phyloP scores from a whole-genome alignment of 2,797 vertebrate species.

The Phataginus tetradactyla region DNA sequence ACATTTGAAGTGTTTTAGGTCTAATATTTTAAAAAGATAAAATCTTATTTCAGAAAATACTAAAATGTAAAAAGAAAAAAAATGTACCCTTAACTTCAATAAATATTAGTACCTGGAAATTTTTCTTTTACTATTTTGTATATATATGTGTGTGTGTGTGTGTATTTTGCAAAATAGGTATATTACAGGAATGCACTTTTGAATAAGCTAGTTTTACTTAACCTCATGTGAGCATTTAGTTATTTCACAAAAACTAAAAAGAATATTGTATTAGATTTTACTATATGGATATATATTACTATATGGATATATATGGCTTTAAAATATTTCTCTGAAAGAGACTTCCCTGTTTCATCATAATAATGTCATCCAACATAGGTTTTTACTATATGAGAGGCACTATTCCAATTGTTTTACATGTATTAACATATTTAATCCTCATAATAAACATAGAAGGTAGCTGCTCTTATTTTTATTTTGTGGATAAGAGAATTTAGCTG shows the following conservation, averaged over 20 bases:
- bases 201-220: neutral
- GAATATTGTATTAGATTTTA: neutral
- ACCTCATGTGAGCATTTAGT: neutral
- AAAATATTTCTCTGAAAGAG: neutral
- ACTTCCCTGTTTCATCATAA: neutral
- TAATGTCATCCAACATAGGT: neutral
- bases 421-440: neutral
- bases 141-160: neutral
- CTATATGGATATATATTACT: neutral
- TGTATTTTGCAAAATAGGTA: neutral
- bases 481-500: neutral
- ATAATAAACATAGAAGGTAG: neutral
- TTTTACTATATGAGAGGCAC: neutral
- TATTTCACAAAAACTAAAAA: conserved; percentile 16
- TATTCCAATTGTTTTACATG: neutral
- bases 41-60: conserved; percentile 1
- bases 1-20: neutral
- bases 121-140: neutral
- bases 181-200: neutral
- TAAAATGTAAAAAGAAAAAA: conserved; percentile 6
- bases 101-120: neutral
- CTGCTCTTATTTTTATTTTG: neutral
- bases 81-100: neutral
- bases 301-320: neutral
- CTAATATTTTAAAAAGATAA: neutral